A percentile compares a stretch with the other conserved stretches of the same genome.
phyloP scores from a whole-genome alignment of 2,888 invertebrate genomes.

The Patella ulyssiponensis region DNA sequence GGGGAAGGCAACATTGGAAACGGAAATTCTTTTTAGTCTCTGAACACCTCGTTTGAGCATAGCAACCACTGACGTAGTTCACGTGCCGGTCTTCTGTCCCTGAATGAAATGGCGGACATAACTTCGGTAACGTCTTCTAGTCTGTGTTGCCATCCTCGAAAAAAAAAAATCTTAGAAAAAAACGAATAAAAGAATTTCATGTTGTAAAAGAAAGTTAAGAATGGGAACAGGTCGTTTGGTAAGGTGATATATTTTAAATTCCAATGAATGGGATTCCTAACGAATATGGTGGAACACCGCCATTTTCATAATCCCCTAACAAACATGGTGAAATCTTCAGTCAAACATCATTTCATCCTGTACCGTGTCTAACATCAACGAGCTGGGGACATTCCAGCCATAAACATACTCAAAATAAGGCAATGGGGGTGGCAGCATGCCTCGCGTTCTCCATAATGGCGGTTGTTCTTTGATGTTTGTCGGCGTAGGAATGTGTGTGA shows the following conservation, averaged over 20 bases:
- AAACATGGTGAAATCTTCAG: neutral
- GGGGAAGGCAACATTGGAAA: no score
- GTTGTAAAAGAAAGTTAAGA: neutral
- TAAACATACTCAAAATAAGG: neutral
- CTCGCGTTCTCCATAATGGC: neutral
- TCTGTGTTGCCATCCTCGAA: no score
- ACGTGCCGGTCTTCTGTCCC: no score
- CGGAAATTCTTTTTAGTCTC: no score
- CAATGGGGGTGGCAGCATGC: neutral
- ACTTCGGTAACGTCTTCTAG: no score
- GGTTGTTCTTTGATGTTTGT: no score
- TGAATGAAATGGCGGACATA: no score
- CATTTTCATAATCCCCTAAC: neutral
- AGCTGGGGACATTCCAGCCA: neutral
- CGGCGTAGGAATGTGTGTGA: no score
- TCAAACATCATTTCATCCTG: neutral
- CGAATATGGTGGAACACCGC: neutral
- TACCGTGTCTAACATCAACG: neutral
- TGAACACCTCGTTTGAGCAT: no score
- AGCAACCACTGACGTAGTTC: no score
- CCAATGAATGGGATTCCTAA: neutral
- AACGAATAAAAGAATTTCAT: neutral
- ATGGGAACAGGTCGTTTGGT: neutral
- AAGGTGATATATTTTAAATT: neutral
- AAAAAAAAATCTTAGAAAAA: no score